phyloP scores from a whole-genome alignment of 2,888 invertebrate species.

The Formica aserva region DNA sequence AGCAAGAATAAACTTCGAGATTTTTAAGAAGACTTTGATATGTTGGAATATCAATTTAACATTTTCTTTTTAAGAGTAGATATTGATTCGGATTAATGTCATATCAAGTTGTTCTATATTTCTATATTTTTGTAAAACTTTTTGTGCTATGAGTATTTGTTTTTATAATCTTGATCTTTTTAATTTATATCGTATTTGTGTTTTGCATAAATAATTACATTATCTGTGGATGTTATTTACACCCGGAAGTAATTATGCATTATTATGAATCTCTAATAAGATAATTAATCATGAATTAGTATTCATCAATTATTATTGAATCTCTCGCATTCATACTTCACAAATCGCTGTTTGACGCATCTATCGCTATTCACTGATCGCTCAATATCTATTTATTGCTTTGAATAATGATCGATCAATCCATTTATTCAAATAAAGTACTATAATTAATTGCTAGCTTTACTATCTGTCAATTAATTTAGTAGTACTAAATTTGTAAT shows the following conservation, averaged over 20 bases:
- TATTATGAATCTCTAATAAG: constrained; percentile 4
- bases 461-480: constrained; percentile 1
- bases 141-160: neutral
- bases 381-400: constrained; percentile 4
- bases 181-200: neutral
- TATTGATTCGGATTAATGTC: constrained; percentile 11
- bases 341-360: constrained; percentile 18
- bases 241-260: neutral
- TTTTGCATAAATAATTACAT: constrained; percentile 11
- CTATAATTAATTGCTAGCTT: constrained; percentile 17
- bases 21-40: neutral
- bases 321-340: neutral
- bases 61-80: constrained; percentile 22
- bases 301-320: constrained; percentile 2
- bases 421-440: constrained; percentile 13
- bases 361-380: constrained; percentile 2
- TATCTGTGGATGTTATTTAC: neutral
- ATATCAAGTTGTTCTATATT: neutral
- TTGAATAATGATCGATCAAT: constrained; percentile 10
- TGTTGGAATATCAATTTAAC: neutral
- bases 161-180: neutral
- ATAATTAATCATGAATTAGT: constrained; percentile 33
- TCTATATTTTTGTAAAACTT: neutral
- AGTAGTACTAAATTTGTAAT: constrained; percentile 16
- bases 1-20: neutral